These are phyloP conservation scores for Protobothrops mucrosquamatus DNA, from an alignment of 2,113 vertebrate species.

Conservation along the genomic window DNA sequence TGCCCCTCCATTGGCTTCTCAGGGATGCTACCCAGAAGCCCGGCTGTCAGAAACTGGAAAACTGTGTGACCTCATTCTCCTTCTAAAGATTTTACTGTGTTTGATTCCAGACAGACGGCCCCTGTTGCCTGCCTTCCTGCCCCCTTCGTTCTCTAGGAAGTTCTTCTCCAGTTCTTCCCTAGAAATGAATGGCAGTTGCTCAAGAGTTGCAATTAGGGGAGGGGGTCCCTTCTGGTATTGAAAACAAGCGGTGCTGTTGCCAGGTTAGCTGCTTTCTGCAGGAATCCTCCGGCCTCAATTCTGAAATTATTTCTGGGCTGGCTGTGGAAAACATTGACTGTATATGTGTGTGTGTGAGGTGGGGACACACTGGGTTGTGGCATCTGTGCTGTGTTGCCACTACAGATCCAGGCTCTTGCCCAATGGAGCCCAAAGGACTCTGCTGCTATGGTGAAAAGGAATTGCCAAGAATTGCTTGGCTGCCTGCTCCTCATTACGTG, in stretches of 20 bases:
- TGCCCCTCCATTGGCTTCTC: neutral
- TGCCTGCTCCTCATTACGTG: constrained; percentile 10
- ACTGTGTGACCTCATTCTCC: neutral
- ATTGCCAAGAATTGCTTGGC: neutral
- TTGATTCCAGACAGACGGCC: neutral
- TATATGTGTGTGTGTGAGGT: neutral
- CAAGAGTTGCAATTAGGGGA: constrained; percentile 20
- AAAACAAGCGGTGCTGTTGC: constrained; percentile 13
- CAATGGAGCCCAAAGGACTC: constrained; percentile 21
- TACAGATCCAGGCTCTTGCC: constrained; percentile 40
- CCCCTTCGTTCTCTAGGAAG: neutral
- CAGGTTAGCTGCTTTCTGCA: constrained; percentile 44
- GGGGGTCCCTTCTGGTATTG: constrained; percentile 34
- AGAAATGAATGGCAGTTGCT: constrained; percentile 32
- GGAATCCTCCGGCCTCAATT: constrained; percentile 40
- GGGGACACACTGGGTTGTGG: neutral
- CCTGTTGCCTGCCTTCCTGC: neutral
- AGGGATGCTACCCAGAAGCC: neutral
- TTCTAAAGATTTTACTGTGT: neutral
- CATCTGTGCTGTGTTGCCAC: neutral
- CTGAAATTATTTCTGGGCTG: constrained; percentile 58
- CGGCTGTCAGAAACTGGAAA: neutral
- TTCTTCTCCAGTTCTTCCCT: neutral
- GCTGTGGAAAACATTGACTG: constrained; percentile 27
- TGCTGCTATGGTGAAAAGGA: neutral